These are phyloP conservation scores for Pegea sp. DNA, from an alignment of 23 tunicate species.

Conservation along the genomic window DNA sequence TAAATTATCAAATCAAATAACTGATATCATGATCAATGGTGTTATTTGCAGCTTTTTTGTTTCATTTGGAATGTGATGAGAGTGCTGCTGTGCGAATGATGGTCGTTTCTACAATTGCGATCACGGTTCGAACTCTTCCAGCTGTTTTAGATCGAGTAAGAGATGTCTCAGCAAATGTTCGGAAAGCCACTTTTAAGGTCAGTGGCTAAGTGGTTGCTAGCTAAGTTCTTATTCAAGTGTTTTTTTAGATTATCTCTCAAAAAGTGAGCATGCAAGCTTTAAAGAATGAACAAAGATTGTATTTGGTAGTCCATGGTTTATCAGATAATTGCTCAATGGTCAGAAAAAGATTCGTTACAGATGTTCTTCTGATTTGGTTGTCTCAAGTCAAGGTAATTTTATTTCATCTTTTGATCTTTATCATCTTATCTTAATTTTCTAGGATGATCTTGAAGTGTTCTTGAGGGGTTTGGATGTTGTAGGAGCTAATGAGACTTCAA, in stretches of 20 bases:
- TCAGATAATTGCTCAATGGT: conserved; percentile 54
- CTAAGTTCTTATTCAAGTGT: background rate
- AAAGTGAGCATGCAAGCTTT: conserved; percentile 73
- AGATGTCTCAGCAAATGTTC: conserved; percentile 43
- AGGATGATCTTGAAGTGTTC: conserved; percentile 48
- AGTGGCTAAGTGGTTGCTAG: background rate
- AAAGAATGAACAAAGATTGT: conserved; percentile 36
- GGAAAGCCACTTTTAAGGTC: conserved; percentile 75
- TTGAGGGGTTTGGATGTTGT: conserved; percentile 57
- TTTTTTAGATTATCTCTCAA: conserved; percentile 30
- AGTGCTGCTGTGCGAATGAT: conserved; percentile 37
- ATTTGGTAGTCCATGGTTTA: conserved; percentile 69
- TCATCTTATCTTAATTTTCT: background rate
- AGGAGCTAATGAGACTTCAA: conserved; percentile 45
- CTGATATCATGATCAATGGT: too few species aligned
- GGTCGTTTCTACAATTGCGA: conserved; percentile 30
- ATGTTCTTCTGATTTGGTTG: conserved; percentile 74
- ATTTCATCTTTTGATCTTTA: background rate
- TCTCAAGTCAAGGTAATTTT: conserved; percentile 31
- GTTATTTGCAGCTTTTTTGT: conserved; percentile 34
- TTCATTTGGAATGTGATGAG: conserved; percentile 66
- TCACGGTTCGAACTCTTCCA: conserved; percentile 54
- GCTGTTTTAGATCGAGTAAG: conserved; percentile 44
- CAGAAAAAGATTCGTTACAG: conserved; percentile 27
- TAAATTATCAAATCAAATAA: too few species aligned